Evolutionary conservation across 2,797 vertebrate species (phyloP).

Genomic region (Mus minutoides): DNA sequence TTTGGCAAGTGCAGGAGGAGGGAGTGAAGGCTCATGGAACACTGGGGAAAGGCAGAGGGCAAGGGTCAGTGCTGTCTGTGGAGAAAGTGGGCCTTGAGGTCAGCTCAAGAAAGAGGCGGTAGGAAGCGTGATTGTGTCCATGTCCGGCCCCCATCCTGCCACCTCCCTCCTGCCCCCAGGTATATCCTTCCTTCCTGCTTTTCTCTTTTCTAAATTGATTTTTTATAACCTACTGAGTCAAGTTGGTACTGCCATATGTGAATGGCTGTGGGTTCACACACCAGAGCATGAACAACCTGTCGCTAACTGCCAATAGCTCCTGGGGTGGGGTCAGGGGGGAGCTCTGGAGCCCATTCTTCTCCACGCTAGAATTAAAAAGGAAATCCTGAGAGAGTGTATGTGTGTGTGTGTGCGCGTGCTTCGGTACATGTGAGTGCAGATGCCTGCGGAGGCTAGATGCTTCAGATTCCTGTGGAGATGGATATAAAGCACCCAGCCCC

Average conservation of each 20-base stretch:
- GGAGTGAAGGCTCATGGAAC: accelerated
- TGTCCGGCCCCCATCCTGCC: neutral
- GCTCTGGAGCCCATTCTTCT: neutral
- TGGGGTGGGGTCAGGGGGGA: too few species aligned
- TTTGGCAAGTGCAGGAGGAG: neutral
- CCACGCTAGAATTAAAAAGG: neutral
- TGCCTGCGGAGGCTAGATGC: neutral
- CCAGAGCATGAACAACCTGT: neutral
- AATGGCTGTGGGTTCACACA: neutral
- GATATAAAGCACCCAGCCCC: neutral
- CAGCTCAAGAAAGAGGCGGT: neutral
- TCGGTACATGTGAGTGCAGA: neutral
- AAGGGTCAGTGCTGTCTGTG: too few species aligned
- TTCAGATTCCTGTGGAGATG: neutral
- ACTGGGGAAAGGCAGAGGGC: too few species aligned
- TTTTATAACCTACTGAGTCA: neutral
- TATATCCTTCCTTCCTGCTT: neutral
- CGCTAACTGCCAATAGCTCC: neutral
- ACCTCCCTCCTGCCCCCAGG: too few species aligned
- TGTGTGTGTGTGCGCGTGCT: neutral
- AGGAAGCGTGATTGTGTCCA: neutral
- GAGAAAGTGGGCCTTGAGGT: neutral
- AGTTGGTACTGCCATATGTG: neutral
- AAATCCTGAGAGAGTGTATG: too few species aligned
- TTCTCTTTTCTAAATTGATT: neutral